Evolutionary conservation across 1,140 invertebrate species (phyloP).

Genomic region (Ceratoteleas bidentatus): DNA sequence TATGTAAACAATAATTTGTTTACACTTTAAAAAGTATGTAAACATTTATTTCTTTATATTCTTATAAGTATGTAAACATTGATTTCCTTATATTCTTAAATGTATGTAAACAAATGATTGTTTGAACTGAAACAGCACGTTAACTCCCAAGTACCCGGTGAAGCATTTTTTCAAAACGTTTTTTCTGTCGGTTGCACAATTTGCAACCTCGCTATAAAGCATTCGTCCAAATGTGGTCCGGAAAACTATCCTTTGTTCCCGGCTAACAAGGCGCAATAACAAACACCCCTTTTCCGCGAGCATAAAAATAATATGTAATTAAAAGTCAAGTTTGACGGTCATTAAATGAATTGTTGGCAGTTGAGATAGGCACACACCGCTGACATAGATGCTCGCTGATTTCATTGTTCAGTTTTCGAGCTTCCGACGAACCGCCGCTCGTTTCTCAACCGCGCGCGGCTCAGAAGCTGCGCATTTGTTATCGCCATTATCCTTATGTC

Average conservation of each 20-base stretch:
- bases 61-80: no score
- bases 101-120: no score
- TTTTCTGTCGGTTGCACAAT: background rate
- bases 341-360: slow-evolving; percentile 54
- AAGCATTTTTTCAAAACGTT: background rate
- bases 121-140: no score
- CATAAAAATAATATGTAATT: slow-evolving; percentile 50
- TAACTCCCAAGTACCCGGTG: no score
- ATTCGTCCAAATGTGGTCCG: no score
- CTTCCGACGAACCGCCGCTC: slow-evolving; percentile 12
- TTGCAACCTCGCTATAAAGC: no score
- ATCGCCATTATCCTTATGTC: slow-evolving; percentile 61
- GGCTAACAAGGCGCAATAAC: slow-evolving; percentile 7
- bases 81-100: no score
- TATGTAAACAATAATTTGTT: no score
- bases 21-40: no score
- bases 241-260: background rate
- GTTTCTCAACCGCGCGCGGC: slow-evolving; percentile 40
- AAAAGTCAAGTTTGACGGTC: slow-evolving; percentile 51
- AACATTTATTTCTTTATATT: no score
- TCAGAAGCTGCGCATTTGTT: slow-evolving; percentile 51
- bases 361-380: slow-evolving; percentile 56
- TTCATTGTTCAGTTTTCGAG: slow-evolving; percentile 58
- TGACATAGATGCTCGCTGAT: slow-evolving; percentile 60
- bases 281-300: slow-evolving; percentile 7